Evolutionary conservation across 2,888 invertebrate species (phyloP), one percentile per base, ranked within the genome.

Genomic region (Poecilus cupreus): DNA sequence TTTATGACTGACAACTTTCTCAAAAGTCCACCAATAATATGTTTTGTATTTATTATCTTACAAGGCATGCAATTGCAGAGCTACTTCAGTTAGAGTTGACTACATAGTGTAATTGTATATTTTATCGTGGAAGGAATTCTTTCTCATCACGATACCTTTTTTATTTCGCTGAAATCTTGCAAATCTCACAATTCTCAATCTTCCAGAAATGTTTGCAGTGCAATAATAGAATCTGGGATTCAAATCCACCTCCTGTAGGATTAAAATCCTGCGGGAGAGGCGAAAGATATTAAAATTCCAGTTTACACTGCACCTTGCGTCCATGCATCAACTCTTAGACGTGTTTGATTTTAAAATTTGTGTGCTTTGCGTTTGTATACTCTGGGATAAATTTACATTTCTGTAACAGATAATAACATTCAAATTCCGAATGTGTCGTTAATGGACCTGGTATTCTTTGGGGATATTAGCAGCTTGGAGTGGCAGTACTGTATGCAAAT

Each of bases 271-370:
- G 13, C 18, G 54, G 22, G 57, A 22, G 60, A n/a, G 13, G 43
- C 43, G n/a, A 26, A 13, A 60, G 60, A 13, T 43, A 60, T 60
- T 60, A 60, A 60, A 24, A 60, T 60, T 60, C 13, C 22, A 26
- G 60, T 60, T 60, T 60, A 26, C 60, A 5, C n/a, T 60, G 60
- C 26, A 60, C 26, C 3, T 13, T 43, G 60, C 26, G n/a, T 60
- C 6, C 24, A 54, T 22, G 22, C 54, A 54, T 54, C 54, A 22
- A 5, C 18, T 5, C 22, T 60, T 13, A n/a, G 43, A 43, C 13
- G 10, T 26, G 60, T 60, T 60, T 60, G 60, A 60, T 60, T 57
- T 60, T 60, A 60, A 60, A 60, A 26, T 60, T 32, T 60, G 60
- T n/a, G 54, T 54, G 54, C 22, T 54, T 54, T 54, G 32, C 32